Evolutionary conservation across 2,797 vertebrate species (phyloP).

Genomic region (Anisognathus igniventris): DNA sequence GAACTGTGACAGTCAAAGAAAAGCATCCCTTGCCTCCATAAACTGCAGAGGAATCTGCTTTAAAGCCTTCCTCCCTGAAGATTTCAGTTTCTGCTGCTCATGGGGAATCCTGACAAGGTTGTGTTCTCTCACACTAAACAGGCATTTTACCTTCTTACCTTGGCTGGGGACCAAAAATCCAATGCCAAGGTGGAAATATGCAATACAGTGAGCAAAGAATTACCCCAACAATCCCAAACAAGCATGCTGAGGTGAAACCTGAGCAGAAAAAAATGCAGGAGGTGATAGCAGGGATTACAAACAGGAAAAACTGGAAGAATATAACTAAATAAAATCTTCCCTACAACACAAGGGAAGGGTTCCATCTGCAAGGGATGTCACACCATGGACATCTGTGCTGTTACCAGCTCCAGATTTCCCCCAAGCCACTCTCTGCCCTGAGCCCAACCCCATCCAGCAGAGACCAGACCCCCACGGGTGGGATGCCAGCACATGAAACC

Average conservation of each 20-base stretch:
- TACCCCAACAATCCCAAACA: not conserved
- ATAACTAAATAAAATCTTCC: not conserved
- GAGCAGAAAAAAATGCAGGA: not conserved
- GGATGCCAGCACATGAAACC: not conserved
- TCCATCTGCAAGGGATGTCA: not conserved
- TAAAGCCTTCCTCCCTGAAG: not conserved
- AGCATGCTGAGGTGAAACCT: accelerated
- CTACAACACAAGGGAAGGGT: not conserved
- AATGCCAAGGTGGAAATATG: not conserved
- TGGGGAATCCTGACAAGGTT: not conserved
- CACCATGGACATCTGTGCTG: accelerated
- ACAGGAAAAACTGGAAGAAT: not conserved
- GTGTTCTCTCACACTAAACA: not conserved
- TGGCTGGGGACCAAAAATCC: not conserved
- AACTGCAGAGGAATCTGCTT: not conserved
- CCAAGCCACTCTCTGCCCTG: accelerated
- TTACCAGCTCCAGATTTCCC: not conserved
- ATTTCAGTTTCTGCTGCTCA: not conserved
- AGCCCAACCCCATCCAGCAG: not conserved
- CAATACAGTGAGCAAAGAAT: not conserved
- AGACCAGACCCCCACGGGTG: not conserved
- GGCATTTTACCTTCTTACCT: not conserved
- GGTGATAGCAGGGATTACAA: not conserved
- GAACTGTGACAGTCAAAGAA: not conserved
- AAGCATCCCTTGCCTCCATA: not conserved